Base-by-base conservation (phyloP, 2,888 invertebrate species). In the Glaucopsyche alexis region DNA sequence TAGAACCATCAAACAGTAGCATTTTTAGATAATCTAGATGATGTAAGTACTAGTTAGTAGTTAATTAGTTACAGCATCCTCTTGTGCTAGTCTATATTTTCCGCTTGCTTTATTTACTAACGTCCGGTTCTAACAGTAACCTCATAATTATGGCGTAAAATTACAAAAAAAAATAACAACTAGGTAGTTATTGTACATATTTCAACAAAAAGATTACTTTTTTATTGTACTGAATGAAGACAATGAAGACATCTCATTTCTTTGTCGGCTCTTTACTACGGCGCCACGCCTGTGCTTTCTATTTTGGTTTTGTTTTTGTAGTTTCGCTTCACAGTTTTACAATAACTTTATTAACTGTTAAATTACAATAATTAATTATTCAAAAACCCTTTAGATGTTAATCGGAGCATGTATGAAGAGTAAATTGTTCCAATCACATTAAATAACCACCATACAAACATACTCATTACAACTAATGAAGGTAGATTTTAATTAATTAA, bases 401-500 rank as follows among this genome's bases (percentile, higher is more conserved):
- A 67, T 67, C 67, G 67, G 19, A 67, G 47, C 67, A 67, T 42
- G 6, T 16, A 42, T 5, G 16, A 16, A 16, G 40, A 66, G 16
- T 60, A 38, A 60, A 60, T 55, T 29, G 60, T 60, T 60, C 16
- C 38, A 60, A 38, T 60, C 29, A 60, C 60, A 29, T 60, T 60
- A 60, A 60, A 60, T 40, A 52, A 71, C 52, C 16, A 52, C 19
- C 14, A 45, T 66, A 14, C 47, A 14, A 40, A 60, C 40, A 73
- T 65, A 19, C 38, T 60, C 29, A 66, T 60, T 60, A 60, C 60
- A 60, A 60, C 60, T 38, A 38, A 60, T 60, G 29, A 60, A 38
- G 60, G 60, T 60, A 60, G 29, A 60, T 60, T 60, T 60, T 60
- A 60, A 60, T 60, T 55, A 9, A 55, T 60, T 38, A 60, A 29